Percentiles rank a stretch among this genome's conserved stretches.
Evolutionary conservation across 1,140 invertebrate genomes (phyloP).

Genomic region (Scaptomyza montana): DNA sequence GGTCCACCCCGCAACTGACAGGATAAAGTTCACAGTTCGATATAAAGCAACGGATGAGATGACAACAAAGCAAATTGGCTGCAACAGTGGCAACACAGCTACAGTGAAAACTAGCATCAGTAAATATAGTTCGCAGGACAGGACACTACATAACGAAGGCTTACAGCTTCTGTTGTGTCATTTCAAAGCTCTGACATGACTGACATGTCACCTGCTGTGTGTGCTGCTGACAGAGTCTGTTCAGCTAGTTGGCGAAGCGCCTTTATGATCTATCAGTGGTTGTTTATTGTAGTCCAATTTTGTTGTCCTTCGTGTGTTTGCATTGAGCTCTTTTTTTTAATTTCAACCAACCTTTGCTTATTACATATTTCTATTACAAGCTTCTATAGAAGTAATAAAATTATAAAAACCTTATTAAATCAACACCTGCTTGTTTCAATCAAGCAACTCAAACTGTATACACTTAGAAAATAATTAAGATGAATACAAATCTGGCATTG

Average conservation of each 20-base stretch:
- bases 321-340: constrained; percentile 4
- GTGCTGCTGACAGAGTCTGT: not conserved
- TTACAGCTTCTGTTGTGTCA: constrained; percentile 51
- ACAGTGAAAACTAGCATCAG: constrained; percentile 49
- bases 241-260: not conserved
- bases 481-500: not conserved
- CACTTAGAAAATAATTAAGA: not conserved
- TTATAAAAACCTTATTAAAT: too few relatives aligned
- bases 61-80: constrained; percentile 31
- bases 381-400: too few relatives aligned
- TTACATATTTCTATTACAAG: not conserved
- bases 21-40: constrained; percentile 56
- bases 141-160: constrained; percentile 53
- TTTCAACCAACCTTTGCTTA: not conserved
- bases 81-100: constrained; percentile 17
- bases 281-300: constrained; percentile 8
- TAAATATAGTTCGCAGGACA: constrained; percentile 44
- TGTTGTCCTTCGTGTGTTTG: not conserved
- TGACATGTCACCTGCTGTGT: constrained; percentile 8
- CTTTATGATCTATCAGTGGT: constrained; percentile 4
- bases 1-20: constrained; percentile 7
- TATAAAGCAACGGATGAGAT: constrained; percentile 44
- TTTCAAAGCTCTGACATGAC: constrained; percentile 33
- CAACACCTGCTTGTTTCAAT: not conserved
- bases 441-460: not conserved